phyloP scores from a whole-genome alignment of 2,888 invertebrate genomes.

The Hemicrepidius hirtus region DNA sequence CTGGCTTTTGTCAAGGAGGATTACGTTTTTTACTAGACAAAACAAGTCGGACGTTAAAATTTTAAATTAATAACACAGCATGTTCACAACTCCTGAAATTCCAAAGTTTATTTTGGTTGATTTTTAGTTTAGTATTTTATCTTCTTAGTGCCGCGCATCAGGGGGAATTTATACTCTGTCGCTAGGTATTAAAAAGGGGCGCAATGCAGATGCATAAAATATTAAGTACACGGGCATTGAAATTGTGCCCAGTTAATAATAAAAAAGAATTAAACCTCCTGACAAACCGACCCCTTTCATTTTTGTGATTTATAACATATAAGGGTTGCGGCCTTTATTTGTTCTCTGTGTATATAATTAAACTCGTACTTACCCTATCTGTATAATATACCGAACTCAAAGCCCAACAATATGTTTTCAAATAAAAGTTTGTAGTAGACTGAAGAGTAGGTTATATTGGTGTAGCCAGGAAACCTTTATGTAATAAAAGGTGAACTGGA shows the following conservation, averaged over 20 bases:
- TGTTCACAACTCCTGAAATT: not conserved
- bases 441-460: slow-evolving; percentile 8
- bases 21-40: slow-evolving; percentile 27
- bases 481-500: slow-evolving; percentile 40
- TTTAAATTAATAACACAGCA: slow-evolving; percentile 34
- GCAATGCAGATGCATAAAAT: slow-evolving; percentile 44
- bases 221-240: slow-evolving; percentile 40
- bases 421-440: slow-evolving; percentile 54
- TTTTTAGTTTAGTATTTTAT: slow-evolving; percentile 6
- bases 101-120: slow-evolving; percentile 9
- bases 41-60: slow-evolving; percentile 29
- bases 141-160: slow-evolving; percentile 19
- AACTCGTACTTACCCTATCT: slow-evolving; percentile 62
- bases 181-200: slow-evolving; percentile 34
- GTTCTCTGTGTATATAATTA: slow-evolving; percentile 64
- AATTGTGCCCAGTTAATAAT: slow-evolving; percentile 57
- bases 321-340: slow-evolving; percentile 57
- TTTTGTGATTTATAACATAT: slow-evolving; percentile 58
- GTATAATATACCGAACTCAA: slow-evolving; percentile 44
- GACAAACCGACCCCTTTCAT: slow-evolving; percentile 55
- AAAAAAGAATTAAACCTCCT: slow-evolving; percentile 54
- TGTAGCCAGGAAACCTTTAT: slow-evolving; percentile 16
- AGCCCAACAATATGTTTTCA: slow-evolving; percentile 64
- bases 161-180: slow-evolving; percentile 6
- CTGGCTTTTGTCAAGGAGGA: slow-evolving; percentile 28